Conservation (phyloP, 2,888 invertebrate genomes). For the Meiosimyza decipiens region DNA sequence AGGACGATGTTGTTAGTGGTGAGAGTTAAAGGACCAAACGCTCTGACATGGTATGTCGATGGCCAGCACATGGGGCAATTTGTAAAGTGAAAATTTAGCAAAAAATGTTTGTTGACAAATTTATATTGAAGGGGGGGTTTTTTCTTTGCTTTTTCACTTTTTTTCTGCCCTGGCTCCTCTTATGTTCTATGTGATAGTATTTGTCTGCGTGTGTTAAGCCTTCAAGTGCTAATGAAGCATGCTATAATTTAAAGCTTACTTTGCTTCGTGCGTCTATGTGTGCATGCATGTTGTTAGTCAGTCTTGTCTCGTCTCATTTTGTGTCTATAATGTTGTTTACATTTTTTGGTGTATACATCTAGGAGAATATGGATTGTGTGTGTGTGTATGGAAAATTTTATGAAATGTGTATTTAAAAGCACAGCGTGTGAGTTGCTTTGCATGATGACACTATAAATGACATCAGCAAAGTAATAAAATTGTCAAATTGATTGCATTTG, state of each 20-base stretch:
- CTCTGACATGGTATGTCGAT: not conserved
- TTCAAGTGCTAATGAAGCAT: conserved; percentile 49
- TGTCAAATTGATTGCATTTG: conserved; percentile 7
- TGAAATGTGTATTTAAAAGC: not conserved
- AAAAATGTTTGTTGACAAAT: conserved; percentile 45
- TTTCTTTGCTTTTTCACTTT: not conserved
- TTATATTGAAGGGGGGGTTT: conserved; percentile 26
- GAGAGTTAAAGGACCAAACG: not conserved
- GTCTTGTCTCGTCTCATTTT: conserved; percentile 4
- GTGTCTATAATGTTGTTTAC: conserved; percentile 21
- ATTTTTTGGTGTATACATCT: conserved; percentile 21
- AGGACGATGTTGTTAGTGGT: not conserved
- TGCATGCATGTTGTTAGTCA: not conserved
- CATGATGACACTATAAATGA: not conserved
- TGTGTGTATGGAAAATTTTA: not conserved
- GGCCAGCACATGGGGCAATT: conserved; percentile 34
- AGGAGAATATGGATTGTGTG: not conserved
- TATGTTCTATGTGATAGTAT: conserved; percentile 9
- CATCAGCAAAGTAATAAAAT: not conserved
- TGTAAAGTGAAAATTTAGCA: conserved; percentile 41
- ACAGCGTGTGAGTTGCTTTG: not conserved
- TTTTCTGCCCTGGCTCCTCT: not conserved
- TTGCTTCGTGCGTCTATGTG: too few species aligned
- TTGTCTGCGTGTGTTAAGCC: conserved; percentile 31
- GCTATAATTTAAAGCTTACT: conserved; percentile 36